phyloP scores from a whole-genome alignment of 1,140 invertebrate genomes.

The Procambarus virginalis region DNA sequence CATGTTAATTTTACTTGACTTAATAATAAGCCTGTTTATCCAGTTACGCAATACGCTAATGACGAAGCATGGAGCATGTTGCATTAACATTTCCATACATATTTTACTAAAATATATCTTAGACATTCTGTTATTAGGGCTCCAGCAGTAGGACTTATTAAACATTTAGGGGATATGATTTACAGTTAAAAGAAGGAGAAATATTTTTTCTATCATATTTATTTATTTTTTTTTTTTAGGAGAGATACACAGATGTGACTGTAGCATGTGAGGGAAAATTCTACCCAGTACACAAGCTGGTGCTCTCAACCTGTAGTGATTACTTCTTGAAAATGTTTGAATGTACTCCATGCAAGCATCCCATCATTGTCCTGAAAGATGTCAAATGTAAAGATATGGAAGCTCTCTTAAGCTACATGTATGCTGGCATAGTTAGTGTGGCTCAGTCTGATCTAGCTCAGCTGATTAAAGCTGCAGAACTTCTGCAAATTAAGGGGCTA shows the following conservation, averaged over 20 bases:
- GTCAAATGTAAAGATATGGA: slow-evolving; percentile 89
- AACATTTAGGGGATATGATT: too few relatives aligned
- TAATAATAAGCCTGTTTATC: too few relatives aligned
- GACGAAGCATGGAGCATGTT: too few relatives aligned
- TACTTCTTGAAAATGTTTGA: slow-evolving; percentile 79
- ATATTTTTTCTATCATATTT: not conserved
- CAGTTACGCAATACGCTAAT: too few relatives aligned
- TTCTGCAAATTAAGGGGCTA: slow-evolving; percentile 83
- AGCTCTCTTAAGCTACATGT: slow-evolving; percentile 92
- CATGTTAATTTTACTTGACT: too few relatives aligned
- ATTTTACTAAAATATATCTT: too few relatives aligned
- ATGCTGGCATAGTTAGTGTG: slow-evolving; percentile 91
- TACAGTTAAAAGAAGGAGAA: too few relatives aligned
- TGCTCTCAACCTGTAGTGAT: slow-evolving; percentile 89
- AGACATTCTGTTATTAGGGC: too few relatives aligned
- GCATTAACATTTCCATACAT: too few relatives aligned
- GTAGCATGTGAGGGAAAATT: slow-evolving; percentile 76
- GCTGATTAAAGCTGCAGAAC: slow-evolving; percentile 87
- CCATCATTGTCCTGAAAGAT: slow-evolving; percentile 91
- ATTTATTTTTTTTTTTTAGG: slow-evolving; percentile 29
- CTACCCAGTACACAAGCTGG: slow-evolving; percentile 86
- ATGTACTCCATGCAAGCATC: slow-evolving; percentile 84
- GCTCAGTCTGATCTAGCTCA: slow-evolving; percentile 86
- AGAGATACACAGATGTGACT: slow-evolving; percentile 69
- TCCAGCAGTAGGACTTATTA: too few relatives aligned